Evolutionary conservation across 2,113 vertebrate genomes (phyloP), one percentile per base, ranked within the genome.

Genomic region (Ceuthmochares aereus): DNA sequence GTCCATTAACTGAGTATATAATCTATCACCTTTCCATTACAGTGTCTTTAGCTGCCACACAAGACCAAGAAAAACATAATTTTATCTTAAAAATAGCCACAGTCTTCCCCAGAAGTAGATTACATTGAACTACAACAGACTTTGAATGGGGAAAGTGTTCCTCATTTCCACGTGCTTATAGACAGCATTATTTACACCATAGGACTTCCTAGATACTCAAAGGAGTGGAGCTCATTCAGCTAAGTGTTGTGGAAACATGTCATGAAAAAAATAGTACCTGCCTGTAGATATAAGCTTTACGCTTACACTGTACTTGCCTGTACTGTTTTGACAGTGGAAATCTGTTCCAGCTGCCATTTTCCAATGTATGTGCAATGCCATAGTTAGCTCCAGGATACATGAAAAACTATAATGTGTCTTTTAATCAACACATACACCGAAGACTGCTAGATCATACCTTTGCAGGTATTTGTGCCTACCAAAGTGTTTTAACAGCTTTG

Each of bases 21-120:
- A 88, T 94, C 86, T 90, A 62, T 93, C 56, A 64, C 66, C 42
- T 96, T 94, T 92, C 80, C 62, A 64, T 92, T 88, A 72, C 64
- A 58, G n/a, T 90, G 69, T 82, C 79, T 96, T 95, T 90, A 95
- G 54, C 34, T 81, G 83, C 73, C 89, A n/a, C 47, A 72, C 27
- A 93, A 90, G 85, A 96, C 79, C 66, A 89, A 96, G 80, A 87
- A 95, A 92, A 97, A 75, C 66, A 95, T 17, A 2, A 21, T 84
- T 94, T 84, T 94, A 58, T 69, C 76, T 81, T 88, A 81, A 90
- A 90, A 95, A 95, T 89, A 94, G 66, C 54, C 80, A 40, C 80
- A 66, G 51, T 60, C 62, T 93, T 69, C 54, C 66, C 91, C 80
- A 87, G 89, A 95, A 94, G 84, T 81, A 84, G 89, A 84, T 94